phyloP scores from a whole-genome alignment of 1,140 invertebrate species.

The Mamestra configurata region DNA sequence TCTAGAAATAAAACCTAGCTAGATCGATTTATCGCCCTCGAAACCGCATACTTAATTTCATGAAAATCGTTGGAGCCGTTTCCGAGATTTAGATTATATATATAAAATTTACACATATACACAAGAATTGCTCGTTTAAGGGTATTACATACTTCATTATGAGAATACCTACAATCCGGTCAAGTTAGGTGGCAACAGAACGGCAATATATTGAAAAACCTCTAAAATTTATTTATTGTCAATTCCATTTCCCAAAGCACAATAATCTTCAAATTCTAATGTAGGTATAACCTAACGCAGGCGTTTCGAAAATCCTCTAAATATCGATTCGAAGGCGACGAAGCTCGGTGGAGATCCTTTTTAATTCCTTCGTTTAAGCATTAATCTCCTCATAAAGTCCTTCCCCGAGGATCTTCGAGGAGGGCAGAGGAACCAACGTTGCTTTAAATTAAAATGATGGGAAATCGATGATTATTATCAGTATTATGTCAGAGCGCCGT shows the following conservation, averaged over 20 bases:
- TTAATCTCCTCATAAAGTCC: slow-evolving; percentile 70
- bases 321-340: slow-evolving; percentile 46
- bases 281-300: slow-evolving; percentile 17
- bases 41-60: too few relatives aligned
- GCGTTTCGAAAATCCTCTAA: slow-evolving; percentile 38
- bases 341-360: slow-evolving; percentile 51
- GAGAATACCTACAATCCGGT: too few relatives aligned
- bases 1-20: too few relatives aligned
- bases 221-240: not conserved
- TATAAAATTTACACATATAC: too few relatives aligned
- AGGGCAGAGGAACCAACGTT: slow-evolving; percentile 28
- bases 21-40: too few relatives aligned
- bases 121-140: too few relatives aligned
- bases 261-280: slow-evolving; percentile 22
- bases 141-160: too few relatives aligned
- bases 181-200: not conserved
- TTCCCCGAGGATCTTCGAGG: slow-evolving; percentile 58
- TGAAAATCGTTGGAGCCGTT: too few relatives aligned
- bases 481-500: slow-evolving; percentile 33
- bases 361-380: slow-evolving; percentile 67
- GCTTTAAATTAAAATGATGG: slow-evolving; percentile 56
- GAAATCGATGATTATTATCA: slow-evolving; percentile 57
- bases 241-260: not conserved
- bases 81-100: too few relatives aligned
- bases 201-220: not conserved